These are phyloP conservation scores for Vipera latastei DNA, from an alignment of 2,797 vertebrate genomes.

Conservation along the genomic window DNA sequence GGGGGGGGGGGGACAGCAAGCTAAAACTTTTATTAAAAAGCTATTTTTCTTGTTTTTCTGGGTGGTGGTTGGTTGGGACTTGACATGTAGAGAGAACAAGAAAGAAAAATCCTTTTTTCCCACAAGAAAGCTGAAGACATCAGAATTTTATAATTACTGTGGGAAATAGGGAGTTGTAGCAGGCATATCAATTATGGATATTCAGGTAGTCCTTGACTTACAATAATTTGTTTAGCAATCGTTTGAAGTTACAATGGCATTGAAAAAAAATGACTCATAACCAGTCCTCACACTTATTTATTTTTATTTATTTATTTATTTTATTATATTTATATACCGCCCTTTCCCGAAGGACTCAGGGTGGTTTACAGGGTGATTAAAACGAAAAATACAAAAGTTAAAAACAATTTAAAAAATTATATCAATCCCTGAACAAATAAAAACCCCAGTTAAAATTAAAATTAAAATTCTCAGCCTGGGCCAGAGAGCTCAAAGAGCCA, in stretches of 20 bases:
- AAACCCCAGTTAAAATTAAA: too few species aligned
- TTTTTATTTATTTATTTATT: too few species aligned
- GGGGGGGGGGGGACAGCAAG: neutral
- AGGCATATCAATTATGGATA: neutral
- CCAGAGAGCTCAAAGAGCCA: too few species aligned
- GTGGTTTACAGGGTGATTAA: too few species aligned
- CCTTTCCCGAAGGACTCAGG: too few species aligned
- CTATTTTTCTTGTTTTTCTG: slow-evolving; percentile 44
- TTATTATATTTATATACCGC: too few species aligned
- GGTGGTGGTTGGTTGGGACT: slow-evolving; percentile 18
- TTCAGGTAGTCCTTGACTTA: neutral
- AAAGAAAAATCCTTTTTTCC: neutral
- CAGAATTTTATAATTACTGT: neutral
- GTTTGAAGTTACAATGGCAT: neutral
- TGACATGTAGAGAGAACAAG: neutral
- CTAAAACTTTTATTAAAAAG: slow-evolving; percentile 23
- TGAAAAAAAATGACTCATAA: neutral
- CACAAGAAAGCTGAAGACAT: neutral
- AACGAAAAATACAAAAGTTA: too few species aligned
- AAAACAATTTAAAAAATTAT: too few species aligned
- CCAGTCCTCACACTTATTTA: neutral
- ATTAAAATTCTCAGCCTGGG: too few species aligned
- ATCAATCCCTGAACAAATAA: too few species aligned
- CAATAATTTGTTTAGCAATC: neutral
- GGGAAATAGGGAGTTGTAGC: neutral